Base-by-base conservation (phyloP, 2,888 invertebrate genomes). In the Tetanocera ferruginea region DNA sequence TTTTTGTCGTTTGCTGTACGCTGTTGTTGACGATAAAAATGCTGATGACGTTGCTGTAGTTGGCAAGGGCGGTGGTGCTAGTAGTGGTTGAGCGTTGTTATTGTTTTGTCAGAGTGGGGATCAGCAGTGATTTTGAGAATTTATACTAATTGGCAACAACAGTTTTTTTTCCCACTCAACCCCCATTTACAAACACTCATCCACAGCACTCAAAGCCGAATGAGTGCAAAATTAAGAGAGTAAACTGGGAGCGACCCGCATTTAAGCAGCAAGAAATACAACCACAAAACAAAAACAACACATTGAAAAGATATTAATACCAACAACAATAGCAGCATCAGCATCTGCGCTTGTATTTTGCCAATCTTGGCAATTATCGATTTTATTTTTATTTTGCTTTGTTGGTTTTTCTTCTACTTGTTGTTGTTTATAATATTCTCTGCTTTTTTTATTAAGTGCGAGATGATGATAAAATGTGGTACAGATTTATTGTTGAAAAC, bases 341-440 rank as follows among this genome's bases (percentile, higher is more conserved):
- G 37, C 67, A 67, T 62, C 52, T 3, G 60, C 34, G 64, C 72
- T 67, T 64, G 19, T 49, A 34, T 84, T 83, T 83, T 86, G 86
- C 86, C 86, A 87, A 87, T 84, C 84, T 87, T 86, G 82, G 83
- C 83, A 82, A 83, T 82, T 86, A 85, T 87, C 83, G 86, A 86
- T 86, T 86, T 86, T 84, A 81, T 83, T 80, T n/a, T 34, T 51
- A 3, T 57, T 73, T 64, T 64, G 8, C 14, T 64, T 55, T n/a
- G 57, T 37, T 60, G 60, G 34, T 25, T 31, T 37, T 57, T 25
- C 2, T 25, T 73, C 5, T 60, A 43, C 23, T 73, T 31, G 34
- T 19, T 25, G 51, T 57, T 57, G 49, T 19, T 49, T 64, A 31
- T 66, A 17, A 5, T 25, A 64, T 34, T 19, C 19, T 28, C 19